Evolutionary conservation across 2,113 vertebrate genomes (phyloP).

Genomic region (Salvelinus namaycush): DNA sequence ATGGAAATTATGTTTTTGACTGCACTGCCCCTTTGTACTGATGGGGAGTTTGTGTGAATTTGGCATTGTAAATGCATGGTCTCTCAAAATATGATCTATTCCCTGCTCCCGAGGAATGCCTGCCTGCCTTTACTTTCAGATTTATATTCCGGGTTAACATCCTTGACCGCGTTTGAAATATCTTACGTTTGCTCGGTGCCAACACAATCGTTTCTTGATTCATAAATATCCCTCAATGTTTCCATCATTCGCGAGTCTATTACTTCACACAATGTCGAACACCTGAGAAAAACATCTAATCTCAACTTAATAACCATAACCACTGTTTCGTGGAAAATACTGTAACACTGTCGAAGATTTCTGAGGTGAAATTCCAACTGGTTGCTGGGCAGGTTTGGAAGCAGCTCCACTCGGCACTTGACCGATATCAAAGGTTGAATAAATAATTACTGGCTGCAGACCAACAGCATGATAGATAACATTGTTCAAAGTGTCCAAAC

Average conservation of each 20-base stretch:
- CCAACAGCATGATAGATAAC: conserved; percentile 74
- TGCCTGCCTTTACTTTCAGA: conserved; percentile 30
- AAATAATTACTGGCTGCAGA: conserved; percentile 62
- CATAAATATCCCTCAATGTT: conserved; percentile 48
- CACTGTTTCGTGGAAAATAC: background rate
- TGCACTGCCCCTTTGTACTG: background rate
- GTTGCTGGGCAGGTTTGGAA: conserved; percentile 3
- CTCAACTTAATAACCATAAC: conserved; percentile 13
- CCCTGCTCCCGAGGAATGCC: conserved; percentile 19
- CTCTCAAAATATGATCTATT: conserved; percentile 21
- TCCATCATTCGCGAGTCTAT: conserved; percentile 1
- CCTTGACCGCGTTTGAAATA: conserved; percentile 45
- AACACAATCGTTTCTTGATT: conserved; percentile 45
- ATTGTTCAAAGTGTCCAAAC: conserved; percentile 70
- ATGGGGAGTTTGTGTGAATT: background rate
- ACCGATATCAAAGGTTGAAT: conserved; percentile 63
- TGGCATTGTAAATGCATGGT: conserved; percentile 40
- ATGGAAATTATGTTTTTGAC: no score
- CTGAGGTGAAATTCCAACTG: conserved; percentile 30
- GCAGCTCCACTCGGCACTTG: conserved; percentile 31
- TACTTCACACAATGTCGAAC: conserved; percentile 21
- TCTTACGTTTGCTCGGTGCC: conserved; percentile 34
- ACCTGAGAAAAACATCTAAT: conserved; percentile 15
- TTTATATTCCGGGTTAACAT: conserved; percentile 43
- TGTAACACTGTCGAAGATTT: background rate